Percentiles rank a stretch among this genome's conserved stretches.
phyloP scores from a whole-genome alignment of 2,797 vertebrate species.

The Arremon aurantiirostris region DNA sequence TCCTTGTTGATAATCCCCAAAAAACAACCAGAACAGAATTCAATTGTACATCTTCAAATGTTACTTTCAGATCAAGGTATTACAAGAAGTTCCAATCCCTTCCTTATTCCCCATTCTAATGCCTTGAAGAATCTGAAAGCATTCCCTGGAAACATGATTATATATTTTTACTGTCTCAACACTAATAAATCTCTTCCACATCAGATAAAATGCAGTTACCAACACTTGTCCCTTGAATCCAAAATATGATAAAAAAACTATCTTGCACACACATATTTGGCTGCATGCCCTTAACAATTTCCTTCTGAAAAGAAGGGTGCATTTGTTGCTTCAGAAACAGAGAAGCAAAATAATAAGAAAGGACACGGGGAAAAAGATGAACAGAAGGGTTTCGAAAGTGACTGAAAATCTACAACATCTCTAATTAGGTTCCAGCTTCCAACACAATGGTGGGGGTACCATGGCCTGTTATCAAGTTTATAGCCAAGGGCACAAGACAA shows the following conservation, averaged over 20 bases:
- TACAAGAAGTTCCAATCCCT: background rate
- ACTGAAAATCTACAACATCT: conserved; percentile 56
- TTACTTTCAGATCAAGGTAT: conserved; percentile 44
- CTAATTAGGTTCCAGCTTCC: conserved; percentile 61
- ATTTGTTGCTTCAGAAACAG: conserved; percentile 28
- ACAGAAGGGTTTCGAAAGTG: conserved; percentile 51
- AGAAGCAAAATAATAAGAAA: conserved; percentile 36
- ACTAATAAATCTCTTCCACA: conserved; percentile 3
- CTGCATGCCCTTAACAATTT: conserved; percentile 11
- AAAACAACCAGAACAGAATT: conserved; percentile 26
- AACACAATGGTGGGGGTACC: conserved; percentile 35
- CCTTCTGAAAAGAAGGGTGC: background rate
- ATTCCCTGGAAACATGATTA: conserved; percentile 39
- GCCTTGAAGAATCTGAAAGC: conserved; percentile 17
- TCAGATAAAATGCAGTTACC: conserved; percentile 50
- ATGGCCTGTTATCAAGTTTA: conserved; percentile 52
- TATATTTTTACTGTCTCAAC: conserved; percentile 4
- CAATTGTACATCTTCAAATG: background rate
- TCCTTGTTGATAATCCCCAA: background rate
- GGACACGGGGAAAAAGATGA: conserved; percentile 1
- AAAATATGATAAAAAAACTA: conserved; percentile 51
- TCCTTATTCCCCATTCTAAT: background rate
- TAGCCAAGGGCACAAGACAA: conserved; percentile 45
- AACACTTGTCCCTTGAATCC: conserved; percentile 41
- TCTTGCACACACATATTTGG: conserved; percentile 50